Conservation (phyloP, 2,797 vertebrate species). For the Propithecus deckenii region DNA sequence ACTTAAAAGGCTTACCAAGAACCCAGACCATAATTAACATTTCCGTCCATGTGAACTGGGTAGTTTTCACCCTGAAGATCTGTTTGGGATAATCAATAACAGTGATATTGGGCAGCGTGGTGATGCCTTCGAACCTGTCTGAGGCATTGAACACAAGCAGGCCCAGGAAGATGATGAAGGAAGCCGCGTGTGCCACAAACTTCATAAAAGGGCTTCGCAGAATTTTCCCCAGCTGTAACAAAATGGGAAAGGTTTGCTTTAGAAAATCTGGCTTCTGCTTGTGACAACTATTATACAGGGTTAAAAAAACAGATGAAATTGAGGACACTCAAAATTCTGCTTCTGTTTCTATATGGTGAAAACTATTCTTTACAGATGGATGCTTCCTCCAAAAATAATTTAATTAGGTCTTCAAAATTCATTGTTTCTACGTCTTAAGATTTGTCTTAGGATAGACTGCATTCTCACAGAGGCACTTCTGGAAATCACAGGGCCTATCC, state of each 20-base stretch:
- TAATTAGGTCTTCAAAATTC: background rate
- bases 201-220: slow-evolving; percentile 94
- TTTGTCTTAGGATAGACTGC: background rate
- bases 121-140: slow-evolving; percentile 92
- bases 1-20: slow-evolving; percentile 85
- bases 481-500: background rate
- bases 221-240: slow-evolving; percentile 89
- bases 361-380: background rate
- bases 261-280: slow-evolving; percentile 1
- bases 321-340: background rate
- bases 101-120: slow-evolving; percentile 89
- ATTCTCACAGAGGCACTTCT: background rate
- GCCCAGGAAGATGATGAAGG: slow-evolving; percentile 94
- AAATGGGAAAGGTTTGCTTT: slow-evolving; percentile 44
- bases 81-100: slow-evolving; percentile 91
- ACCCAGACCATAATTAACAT: slow-evolving; percentile 95
- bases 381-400: background rate
- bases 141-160: slow-evolving; percentile 93
- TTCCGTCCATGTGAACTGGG: slow-evolving; percentile 92
- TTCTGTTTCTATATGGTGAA: background rate
- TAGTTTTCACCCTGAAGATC: slow-evolving; percentile 93
- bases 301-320: background rate
- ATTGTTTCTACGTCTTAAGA: background rate
- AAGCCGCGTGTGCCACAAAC: slow-evolving; percentile 93
- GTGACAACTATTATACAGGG: background rate